Evolutionary conservation across 2,888 invertebrate species (phyloP).

Genomic region (Chalcosyrphus nemorum): DNA sequence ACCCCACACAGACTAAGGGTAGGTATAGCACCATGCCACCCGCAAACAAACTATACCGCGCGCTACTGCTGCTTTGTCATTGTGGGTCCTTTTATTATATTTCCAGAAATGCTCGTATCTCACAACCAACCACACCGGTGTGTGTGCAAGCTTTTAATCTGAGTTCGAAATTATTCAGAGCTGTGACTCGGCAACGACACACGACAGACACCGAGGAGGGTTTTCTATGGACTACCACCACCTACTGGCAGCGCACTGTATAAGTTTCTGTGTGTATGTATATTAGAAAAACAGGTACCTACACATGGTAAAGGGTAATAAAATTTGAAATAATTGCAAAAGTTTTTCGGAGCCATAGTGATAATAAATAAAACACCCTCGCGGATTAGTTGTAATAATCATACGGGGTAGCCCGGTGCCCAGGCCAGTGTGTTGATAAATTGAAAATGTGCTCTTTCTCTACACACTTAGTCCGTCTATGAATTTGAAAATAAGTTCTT

Average conservation of each 20-base stretch:
- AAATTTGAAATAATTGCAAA: slow-evolving; percentile 68
- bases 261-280: neutral
- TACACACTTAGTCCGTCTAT: slow-evolving; percentile 47
- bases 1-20: slow-evolving; percentile 5
- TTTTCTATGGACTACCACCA: neutral
- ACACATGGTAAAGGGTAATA: slow-evolving; percentile 25
- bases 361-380: slow-evolving; percentile 68
- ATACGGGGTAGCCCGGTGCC: slow-evolving; percentile 38
- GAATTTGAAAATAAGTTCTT: slow-evolving; percentile 34
- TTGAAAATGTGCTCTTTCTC: slow-evolving; percentile 48
- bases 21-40: slow-evolving; percentile 8
- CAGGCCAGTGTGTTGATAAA: slow-evolving; percentile 32
- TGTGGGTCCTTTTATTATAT: slow-evolving; percentile 60
- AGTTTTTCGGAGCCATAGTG: slow-evolving; percentile 68
- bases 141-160: slow-evolving; percentile 63
- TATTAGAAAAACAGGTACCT: neutral
- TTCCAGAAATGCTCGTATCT: slow-evolving; percentile 55
- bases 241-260: no score
- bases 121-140: slow-evolving; percentile 30
- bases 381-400: slow-evolving; percentile 59
- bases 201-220: neutral
- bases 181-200: slow-evolving; percentile 22
- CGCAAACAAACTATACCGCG: slow-evolving; percentile 14
- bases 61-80: slow-evolving; percentile 27
- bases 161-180: slow-evolving; percentile 57